Evolutionary conservation across 2,797 vertebrate genomes (phyloP), one percentile per base, ranked within the genome.

Genomic region (Pseudocheirus occidentalis): DNA sequence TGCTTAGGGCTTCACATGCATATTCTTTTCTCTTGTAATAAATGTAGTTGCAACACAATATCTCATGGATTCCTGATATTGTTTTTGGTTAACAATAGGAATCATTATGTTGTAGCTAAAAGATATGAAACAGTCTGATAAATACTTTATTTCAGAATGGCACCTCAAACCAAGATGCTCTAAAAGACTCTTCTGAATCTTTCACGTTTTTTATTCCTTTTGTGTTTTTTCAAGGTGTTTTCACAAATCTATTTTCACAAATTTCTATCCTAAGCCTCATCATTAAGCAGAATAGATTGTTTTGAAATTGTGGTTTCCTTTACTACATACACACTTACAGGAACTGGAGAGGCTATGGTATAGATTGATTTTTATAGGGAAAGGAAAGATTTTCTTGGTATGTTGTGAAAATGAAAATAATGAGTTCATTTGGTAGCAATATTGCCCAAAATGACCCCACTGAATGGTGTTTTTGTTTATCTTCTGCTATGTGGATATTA

Each of bases 231-330:
- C 59, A 94, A 58, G 24, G 95, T 3, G 57, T 95, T 18, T 89
- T 93, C 2, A 28, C 53, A 58, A 13, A 94, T 56, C 93, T 73
- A 29, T 92, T 92, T 93, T 14, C 34, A 95, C 95, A 95, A 94
- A 55, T 55, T 0, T 94, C 50, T 55, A 10, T 5, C 4, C 28
- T 91, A 94, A 96, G 34, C 55, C 91, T 56, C 1, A 53, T 3
- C 29, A 55, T 66, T 95, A 95, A 94, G 50, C 57, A 97, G 90
- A 89, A 94, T 73, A 66, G 29, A 91, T 96, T 95, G 13, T 94
- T 91, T 92, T 95, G 4, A 96, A 98, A 92, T 94, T 0, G 4
- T 81, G 29, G 27, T 81, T 97, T 97, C 97, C 57, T 97, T 98
- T 91, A 58, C 92, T 97, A 66, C 2, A 90, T 3, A 57, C 90